Percentiles rank a stretch among this genome's conserved stretches.
Evolutionary conservation across 2,113 vertebrate genomes (phyloP).

Genomic region (Aplodontia rufa): DNA sequence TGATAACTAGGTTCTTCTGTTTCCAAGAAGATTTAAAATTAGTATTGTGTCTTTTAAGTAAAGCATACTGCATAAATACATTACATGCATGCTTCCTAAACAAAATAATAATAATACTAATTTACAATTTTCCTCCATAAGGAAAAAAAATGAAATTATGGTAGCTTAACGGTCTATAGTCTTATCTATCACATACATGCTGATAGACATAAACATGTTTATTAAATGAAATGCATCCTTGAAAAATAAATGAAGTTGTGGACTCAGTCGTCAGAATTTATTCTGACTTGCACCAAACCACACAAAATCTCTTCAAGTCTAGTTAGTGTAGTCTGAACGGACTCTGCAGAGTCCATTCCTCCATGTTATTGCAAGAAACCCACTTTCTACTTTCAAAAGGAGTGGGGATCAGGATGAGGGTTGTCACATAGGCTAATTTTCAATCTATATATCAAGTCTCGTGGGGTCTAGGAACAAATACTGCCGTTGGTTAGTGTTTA

Average conservation of each 20-base stretch:
- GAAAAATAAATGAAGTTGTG: constrained; percentile 85
- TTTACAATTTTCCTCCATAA: constrained; percentile 81
- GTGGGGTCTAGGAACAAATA: constrained; percentile 61
- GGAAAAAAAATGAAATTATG: constrained; percentile 80
- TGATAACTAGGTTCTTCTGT: constrained; percentile 81
- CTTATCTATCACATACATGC: constrained; percentile 86
- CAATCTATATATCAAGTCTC: not conserved
- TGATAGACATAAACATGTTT: constrained; percentile 85
- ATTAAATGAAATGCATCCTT: constrained; percentile 85
- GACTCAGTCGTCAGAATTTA: constrained; percentile 81
- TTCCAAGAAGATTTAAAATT: constrained; percentile 80
- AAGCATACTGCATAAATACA: constrained; percentile 80
- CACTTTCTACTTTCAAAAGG: constrained; percentile 68
- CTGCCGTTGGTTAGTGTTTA: constrained; percentile 87
- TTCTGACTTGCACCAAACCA: constrained; percentile 82
- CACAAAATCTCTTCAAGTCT: constrained; percentile 71
- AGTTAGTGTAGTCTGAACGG: constrained; percentile 69
- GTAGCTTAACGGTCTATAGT: constrained; percentile 79
- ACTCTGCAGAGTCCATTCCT: constrained; percentile 47
- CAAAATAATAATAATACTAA: constrained; percentile 71
- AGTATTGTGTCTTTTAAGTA: constrained; percentile 75
- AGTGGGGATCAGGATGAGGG: constrained; percentile 49
- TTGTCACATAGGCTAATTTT: constrained; percentile 46
- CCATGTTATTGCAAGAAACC: constrained; percentile 39
- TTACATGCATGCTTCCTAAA: constrained; percentile 82